Base-by-base conservation (phyloP, 1,140 invertebrate species). In the Hylaeus anthracinus region DNA sequence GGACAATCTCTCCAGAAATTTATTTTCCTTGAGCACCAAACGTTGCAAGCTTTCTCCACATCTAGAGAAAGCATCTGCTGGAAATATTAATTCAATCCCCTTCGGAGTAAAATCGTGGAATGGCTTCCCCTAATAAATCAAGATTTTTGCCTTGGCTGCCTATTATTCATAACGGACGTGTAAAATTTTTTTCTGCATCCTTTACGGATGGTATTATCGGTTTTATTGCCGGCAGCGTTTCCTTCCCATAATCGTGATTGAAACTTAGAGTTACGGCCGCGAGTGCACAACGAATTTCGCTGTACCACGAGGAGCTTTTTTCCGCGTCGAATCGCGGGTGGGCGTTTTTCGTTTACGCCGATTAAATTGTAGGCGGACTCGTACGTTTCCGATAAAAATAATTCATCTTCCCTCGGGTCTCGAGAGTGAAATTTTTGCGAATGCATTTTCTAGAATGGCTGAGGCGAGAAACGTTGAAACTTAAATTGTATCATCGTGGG, bases 311-410 rank as follows among this genome's bases (percentile, higher is more conserved):
- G 6, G 14, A 1, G 1, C 2, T 26, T 73, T 63, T 39, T 43
- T 12, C 1, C 37, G 5, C 37, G 1, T 41, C 6, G 15, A 51
- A 48, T 55, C 37, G 55, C 5, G 1, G 43, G n/a, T 37, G 5
- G 39, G 39, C 64, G 72, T 66, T 74, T 74, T 66, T 65, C 72
- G 48, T 75, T 67, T 37, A 56, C 48, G 48, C 37, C 63, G 63
- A 67, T 75, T 75, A 67, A 65, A 75, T 45, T 51, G 51, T 12
- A 12, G 39, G 37, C 12, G 5, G 39, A 37, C 48, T 75, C 72
- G 61, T 0, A 51, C 51, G 0, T 2, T 1, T 64, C 61, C 48
- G 61, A 55, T 26, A 66, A 75, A 41, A 66, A 51, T 75, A 66
- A 75, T 75, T 66, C 37, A 56, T 75, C 39, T 26, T 3, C 0